Base-by-base conservation (phyloP, 2,797 vertebrate species). In the Dicrostonyx torquatus region DNA sequence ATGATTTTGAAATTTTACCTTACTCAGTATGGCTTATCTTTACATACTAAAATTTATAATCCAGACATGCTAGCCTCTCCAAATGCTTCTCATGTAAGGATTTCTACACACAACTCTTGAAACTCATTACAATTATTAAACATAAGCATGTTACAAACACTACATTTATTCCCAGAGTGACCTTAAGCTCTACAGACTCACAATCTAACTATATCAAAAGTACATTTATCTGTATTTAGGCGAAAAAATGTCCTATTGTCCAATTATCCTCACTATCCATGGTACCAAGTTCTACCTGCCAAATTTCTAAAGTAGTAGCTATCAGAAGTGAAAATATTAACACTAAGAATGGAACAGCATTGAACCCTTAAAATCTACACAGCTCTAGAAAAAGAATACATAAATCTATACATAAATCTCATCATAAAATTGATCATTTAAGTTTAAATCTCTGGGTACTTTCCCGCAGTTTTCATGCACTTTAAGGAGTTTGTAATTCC, bases 291-390 rank as follows among this genome's bases (percentile, higher is more conserved):
- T 73, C 94, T 93, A 94, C 95, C 95, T 98, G 98, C 94, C 97
- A 98, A 89, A 76, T 98, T 95, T 96, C 95, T 93, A 31, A 97
- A 96, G 97, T 90, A 37, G 97, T 15, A n/a, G 97, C 14, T 98
- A 98, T 97, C 98, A 98, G 98, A 37, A 94, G 96, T 95, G 97
- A 97, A 98, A 98, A 98, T 91, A 96, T 96, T 98, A 98, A 98
- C 96, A 88, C 97, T 94, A 75, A 70, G 37, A 94, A 97, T 86
- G 96, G 94, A 97, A 97, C 96, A 96, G n/a, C 90, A 79, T 34
- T 97, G 97, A 98, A 98, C 96, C 97, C 90, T 95, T 88, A 93
- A 68, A 90, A 88, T 94, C 96, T 90, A 87, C 24, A 18, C 79
- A 77, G 80, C 29, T 50, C 97, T 73, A 87, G 34, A 96, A 97